Conservation (phyloP, 2,113 vertebrate species). For the Oriolus oriolus region DNA sequence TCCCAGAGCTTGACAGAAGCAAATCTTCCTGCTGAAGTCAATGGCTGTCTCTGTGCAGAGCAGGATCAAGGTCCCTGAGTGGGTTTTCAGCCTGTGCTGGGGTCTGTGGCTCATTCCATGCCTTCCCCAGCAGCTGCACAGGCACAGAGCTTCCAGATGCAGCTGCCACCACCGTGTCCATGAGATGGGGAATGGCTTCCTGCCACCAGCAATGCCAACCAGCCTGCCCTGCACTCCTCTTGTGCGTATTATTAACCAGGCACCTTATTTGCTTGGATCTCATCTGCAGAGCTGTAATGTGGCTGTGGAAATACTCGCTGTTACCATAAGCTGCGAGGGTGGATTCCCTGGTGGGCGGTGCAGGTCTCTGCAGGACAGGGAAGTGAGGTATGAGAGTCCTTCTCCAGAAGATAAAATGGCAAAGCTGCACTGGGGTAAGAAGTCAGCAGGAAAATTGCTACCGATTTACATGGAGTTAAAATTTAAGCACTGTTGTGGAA, state of each 20-base stretch:
- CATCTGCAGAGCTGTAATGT: background rate
- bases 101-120: accelerated
- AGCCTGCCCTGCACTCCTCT: background rate
- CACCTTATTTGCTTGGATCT: background rate
- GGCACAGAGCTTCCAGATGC: background rate
- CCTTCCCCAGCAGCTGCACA: background rate
- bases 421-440: background rate
- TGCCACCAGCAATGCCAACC: background rate
- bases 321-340: background rate
- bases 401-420: background rate
- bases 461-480: background rate
- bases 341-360: background rate
- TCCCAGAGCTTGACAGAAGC: background rate
- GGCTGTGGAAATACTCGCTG: background rate
- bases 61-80: background rate
- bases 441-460: background rate
- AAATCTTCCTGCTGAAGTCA: background rate
- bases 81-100: background rate
- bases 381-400: background rate
- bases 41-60: background rate
- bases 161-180: background rate
- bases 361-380: background rate
- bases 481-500: background rate
- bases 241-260: background rate
- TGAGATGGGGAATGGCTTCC: background rate